Percentiles rank a stretch among this genome's conserved stretches.
Evolutionary conservation across 1,140 invertebrate species (phyloP).

Genomic region (Pomacea maculata): DNA sequence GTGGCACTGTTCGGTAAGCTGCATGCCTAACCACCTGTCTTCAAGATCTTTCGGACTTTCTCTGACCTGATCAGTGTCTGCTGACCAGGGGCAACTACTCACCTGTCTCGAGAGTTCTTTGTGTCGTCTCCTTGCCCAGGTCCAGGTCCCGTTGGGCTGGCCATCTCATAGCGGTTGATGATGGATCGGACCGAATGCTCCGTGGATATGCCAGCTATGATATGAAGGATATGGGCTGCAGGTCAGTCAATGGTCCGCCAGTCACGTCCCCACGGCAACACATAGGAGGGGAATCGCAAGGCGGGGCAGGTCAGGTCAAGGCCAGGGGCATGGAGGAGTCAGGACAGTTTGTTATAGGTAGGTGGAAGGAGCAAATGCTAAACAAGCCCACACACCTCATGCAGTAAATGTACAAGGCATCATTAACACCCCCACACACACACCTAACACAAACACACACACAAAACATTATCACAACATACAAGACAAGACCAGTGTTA

Average conservation of each 20-base stretch:
- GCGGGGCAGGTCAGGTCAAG: conserved; percentile 6
- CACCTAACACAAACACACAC: not conserved
- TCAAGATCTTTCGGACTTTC: no score
- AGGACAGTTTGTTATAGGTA: conserved; percentile 8
- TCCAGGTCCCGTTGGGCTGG: conserved; percentile 36
- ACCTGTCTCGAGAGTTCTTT: not conserved
- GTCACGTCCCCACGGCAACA: conserved; percentile 9
- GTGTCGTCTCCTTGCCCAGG: conserved; percentile 11
- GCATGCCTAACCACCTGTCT: no score
- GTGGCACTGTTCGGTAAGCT: no score
- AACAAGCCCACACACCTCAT: conserved; percentile 15
- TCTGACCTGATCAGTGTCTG: no score
- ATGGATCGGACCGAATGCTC: conserved; percentile 42
- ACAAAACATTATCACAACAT: not conserved
- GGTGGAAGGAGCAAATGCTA: conserved; percentile 1
- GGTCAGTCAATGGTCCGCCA: conserved; percentile 8
- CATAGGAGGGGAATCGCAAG: conserved; percentile 5
- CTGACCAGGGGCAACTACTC: not conserved
- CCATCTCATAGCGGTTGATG: conserved; percentile 43
- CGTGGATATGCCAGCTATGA: conserved; percentile 32
- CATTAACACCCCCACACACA: not conserved
- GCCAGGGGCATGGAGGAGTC: not conserved
- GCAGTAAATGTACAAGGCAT: not conserved
- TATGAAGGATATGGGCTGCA: conserved; percentile 28
- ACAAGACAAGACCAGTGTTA: no score